Evolutionary conservation across 2,888 invertebrate species (phyloP), one percentile per base, ranked within the genome.

Genomic region (Cephonodes hylas): DNA sequence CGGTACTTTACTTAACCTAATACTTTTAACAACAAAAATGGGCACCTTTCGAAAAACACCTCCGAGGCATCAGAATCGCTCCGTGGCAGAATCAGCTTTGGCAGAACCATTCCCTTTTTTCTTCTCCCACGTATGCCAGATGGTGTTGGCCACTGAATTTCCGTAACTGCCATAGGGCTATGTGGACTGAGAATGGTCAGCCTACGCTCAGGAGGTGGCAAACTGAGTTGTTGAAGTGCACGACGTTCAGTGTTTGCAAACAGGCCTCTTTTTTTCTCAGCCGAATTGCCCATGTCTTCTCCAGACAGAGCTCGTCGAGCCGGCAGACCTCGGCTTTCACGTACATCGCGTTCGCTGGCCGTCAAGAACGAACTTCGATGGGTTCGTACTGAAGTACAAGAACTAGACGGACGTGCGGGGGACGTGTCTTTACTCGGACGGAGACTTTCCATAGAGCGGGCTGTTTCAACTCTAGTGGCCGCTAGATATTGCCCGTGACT

Each of bases 151-250:
- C 94, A 94, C 73, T 94, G 93, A 69, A 96, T 89, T 72, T 96
- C 96, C 66, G 94, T 93, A 3, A 93, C 88, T 63, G 95, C 95
- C 77, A 95, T 93, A 0, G 97, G 97, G 76, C 95, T 95, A 81
- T 96, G 96, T 0, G 96, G 96, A 71, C 97, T 97, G 63, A 97
- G 88, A 63, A 97, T 97, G 44, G 96, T 96, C 59, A 97, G 93
- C 69, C 93, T 92, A 10, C 93, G 91, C 64, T 94, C 95, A 0
- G 95, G 95, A 7, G 96, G 95, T 7, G 95, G 95, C 42, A 96
- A 85, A 72, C 95, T 96, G 42, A 96, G 89, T 77, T 96, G 95
- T 73, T 95, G 95, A 20, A 96, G 93, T 31, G 88, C 89, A 27
- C 93, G 93, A 58, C 95, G 88, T 75, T 95, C 95, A 27, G 94